Evolutionary conservation across 2,797 vertebrate species (phyloP).

Genomic region (Rhinatrema bivittatum): DNA sequence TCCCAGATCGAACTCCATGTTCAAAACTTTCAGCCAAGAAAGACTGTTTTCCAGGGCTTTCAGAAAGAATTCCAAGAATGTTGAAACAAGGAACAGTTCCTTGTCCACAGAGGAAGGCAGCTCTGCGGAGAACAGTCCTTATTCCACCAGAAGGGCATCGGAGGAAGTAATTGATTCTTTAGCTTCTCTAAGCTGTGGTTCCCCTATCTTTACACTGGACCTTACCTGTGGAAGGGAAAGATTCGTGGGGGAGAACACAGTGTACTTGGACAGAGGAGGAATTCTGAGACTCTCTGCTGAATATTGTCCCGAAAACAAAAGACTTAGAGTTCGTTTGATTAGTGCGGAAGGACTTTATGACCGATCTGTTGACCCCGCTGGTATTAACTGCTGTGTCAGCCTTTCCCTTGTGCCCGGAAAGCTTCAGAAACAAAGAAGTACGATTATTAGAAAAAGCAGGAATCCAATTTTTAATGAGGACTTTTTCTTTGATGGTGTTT

Average conservation of each 20-base stretch:
- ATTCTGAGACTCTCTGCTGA: constrained; percentile 64
- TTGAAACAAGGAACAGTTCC: constrained; percentile 71
- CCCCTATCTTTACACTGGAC: constrained; percentile 64
- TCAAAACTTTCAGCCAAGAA: constrained; percentile 72
- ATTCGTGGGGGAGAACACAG: background rate
- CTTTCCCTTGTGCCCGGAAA: constrained; percentile 63
- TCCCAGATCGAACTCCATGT: constrained; percentile 46
- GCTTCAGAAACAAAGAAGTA: constrained; percentile 71
- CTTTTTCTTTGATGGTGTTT: constrained; percentile 67
- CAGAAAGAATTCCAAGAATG: constrained; percentile 42
- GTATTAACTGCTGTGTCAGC: constrained; percentile 69
- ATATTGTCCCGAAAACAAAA: constrained; percentile 61
- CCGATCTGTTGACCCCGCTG: constrained; percentile 58
- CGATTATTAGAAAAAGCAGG: constrained; percentile 66
- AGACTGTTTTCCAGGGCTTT: constrained; percentile 60
- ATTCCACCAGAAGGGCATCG: constrained; percentile 63
- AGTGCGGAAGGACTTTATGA: constrained; percentile 65
- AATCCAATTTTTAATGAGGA: constrained; percentile 77
- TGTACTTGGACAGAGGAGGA: constrained; percentile 43
- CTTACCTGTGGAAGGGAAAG: constrained; percentile 54
- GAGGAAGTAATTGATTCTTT: constrained; percentile 54
- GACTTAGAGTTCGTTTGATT: constrained; percentile 63
- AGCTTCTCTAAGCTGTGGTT: constrained; percentile 41
- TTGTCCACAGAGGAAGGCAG: constrained; percentile 83
- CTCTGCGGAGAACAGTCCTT: constrained; percentile 84